These are phyloP conservation scores for Cataglyphis hispanica DNA, from an alignment of 1,140 invertebrate species.

Conservation along the genomic window DNA sequence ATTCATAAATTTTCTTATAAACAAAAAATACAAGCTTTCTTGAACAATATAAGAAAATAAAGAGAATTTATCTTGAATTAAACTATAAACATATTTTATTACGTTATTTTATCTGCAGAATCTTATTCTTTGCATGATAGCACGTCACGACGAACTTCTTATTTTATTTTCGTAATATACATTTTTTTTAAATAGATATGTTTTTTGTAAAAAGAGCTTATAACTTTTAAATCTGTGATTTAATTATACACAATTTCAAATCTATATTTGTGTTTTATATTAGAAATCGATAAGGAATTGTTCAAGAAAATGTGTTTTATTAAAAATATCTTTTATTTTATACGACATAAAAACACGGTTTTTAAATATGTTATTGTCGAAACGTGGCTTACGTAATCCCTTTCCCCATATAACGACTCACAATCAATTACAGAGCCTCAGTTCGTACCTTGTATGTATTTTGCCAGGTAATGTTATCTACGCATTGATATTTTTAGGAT, in stretches of 20 bases:
- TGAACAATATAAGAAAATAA: background rate
- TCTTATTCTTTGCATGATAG: background rate
- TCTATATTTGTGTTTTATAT: background rate
- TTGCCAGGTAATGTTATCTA: background rate
- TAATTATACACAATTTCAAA: conserved; percentile 1
- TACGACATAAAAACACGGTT: background rate
- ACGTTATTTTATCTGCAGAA: background rate
- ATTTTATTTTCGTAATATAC: background rate
- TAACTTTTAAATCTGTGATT: background rate
- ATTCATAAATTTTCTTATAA: background rate
- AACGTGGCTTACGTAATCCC: background rate
- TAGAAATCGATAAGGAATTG: background rate
- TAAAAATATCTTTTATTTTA: background rate
- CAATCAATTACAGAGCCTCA: conserved; percentile 2
- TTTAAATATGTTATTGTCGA: background rate
- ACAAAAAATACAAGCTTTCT: background rate
- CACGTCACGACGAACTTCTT: background rate
- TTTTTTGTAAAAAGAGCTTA: background rate
- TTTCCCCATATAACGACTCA: background rate
- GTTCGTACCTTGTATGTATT: background rate
- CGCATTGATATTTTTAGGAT: background rate
- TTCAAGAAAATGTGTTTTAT: background rate
- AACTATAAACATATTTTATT: conserved; percentile 4
- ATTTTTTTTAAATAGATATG: background rate
- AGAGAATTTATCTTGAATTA: background rate